These are phyloP conservation scores for Amiota mariae DNA, from an alignment of 2,888 invertebrate genomes.

Conservation along the genomic window DNA sequence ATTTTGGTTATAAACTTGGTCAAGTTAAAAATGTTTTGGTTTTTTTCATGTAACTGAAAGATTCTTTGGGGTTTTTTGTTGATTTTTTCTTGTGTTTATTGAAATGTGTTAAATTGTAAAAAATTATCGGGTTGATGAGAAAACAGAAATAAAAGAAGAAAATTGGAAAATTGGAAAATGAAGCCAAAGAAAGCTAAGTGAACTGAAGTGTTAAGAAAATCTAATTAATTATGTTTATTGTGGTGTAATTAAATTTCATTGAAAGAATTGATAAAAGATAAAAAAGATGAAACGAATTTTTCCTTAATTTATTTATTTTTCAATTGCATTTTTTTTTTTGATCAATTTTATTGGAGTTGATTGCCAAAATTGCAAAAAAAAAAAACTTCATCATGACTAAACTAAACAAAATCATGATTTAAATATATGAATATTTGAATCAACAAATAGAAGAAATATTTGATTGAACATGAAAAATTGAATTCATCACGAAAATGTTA, in stretches of 20 bases:
- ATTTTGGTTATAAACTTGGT: not conserved
- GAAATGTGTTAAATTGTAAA: conserved; percentile 15
- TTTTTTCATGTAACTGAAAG: not conserved
- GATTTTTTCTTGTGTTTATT: conserved; percentile 9
- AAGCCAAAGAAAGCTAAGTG: not conserved
- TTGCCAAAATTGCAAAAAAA: too few species aligned
- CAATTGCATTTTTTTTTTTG: too few species aligned
- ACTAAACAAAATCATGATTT: too few species aligned
- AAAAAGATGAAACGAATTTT: too few species aligned
- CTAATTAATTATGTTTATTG: conserved; percentile 14
- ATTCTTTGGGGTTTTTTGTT: not conserved
- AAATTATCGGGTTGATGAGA: not conserved
- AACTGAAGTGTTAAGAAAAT: not conserved
- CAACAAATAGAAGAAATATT: too few species aligned
- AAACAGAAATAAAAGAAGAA: not conserved
- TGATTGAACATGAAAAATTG: too few species aligned
- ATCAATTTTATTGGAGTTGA: too few species aligned
- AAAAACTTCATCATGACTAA: too few species aligned
- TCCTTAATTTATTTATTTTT: too few species aligned
- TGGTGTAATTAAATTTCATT: not conserved
- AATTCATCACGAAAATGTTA: too few species aligned
- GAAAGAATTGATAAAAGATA: too few species aligned
- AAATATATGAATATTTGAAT: too few species aligned
- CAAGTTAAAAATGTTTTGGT: not conserved
- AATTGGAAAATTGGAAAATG: not conserved